Evolutionary conservation across 2,888 invertebrate species (phyloP), one percentile per base, ranked within the genome.

Genomic region (Troglohyphantes excavatus): DNA sequence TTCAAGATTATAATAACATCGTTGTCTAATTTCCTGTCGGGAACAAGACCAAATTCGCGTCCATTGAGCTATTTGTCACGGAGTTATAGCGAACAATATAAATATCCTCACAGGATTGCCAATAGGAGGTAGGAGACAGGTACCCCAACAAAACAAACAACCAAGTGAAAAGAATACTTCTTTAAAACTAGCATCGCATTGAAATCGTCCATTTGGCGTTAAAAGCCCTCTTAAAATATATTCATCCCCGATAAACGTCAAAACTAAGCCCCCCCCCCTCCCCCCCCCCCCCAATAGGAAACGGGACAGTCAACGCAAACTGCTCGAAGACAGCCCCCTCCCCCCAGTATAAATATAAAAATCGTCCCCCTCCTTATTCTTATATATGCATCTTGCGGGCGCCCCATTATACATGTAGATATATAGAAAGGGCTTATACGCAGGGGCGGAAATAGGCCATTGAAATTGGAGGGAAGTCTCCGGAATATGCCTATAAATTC

Each of bases 131-230:
- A n/a, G n/a, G n/a, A n/a, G n/a, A n/a, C n/a, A n/a, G n/a, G n/a
- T n/a, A n/a, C n/a, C n/a, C n/a, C n/a, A n/a, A n/a, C n/a, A n/a
- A n/a, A 2, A 39, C 7, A 0, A 2, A 39, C 13, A 39, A 39
- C 39, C 3, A 33, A 33, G 9, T 33, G 3, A 33, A 33, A 33
- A 33, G 3, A 33, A 33, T 39, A 39, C 39, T 39, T 2, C 39
- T 39, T 13, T 39, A 39, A 39, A 39, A 39, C 61, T 84, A 53
- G 26, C 73, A 79, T 26, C 33, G 73, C 67, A 84, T 84, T 73
- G 84, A 90, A 90, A 90, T 90, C 53, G 78, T 26, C 26, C 78
- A n/a, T n/a, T n/a, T n/a, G n/a, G n/a, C 68, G 26, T 84, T n/a
- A 70, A n/a, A 72, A 19, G 78, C 78, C 76, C 46, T 63, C 43